These are phyloP conservation scores for Muraenolepis orangiensis DNA, from an alignment of 2,797 vertebrate genomes.

Conservation along the genomic window DNA sequence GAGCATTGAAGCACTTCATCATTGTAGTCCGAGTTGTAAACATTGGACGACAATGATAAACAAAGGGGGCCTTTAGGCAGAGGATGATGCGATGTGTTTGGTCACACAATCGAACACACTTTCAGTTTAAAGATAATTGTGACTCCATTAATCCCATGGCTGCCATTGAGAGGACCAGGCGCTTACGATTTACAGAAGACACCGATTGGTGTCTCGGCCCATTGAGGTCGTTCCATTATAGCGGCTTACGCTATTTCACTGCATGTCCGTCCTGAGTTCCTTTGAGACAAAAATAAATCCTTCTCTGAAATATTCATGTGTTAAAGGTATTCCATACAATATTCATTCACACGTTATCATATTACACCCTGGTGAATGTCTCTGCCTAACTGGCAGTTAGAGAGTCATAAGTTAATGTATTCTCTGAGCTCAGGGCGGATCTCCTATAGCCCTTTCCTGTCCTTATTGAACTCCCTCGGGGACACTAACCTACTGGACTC, in stretches of 20 bases:
- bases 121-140: conserved; percentile 34
- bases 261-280: background rate
- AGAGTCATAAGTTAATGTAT: conserved; percentile 11
- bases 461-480: conserved; percentile 27
- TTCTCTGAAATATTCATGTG: conserved; percentile 8
- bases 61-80: conserved; percentile 36
- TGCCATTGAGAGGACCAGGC: conserved; percentile 22
- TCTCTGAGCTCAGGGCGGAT: conserved; percentile 32
- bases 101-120: conserved; percentile 51
- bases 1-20: background rate
- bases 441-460: conserved; percentile 5
- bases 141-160: conserved; percentile 32
- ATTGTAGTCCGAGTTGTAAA: background rate
- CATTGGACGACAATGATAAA: conserved; percentile 2
- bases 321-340: conserved; percentile 4
- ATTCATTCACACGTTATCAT: background rate
- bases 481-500: conserved; percentile 9
- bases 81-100: conserved; percentile 42
- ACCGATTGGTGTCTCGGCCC: background rate
- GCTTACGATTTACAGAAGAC: conserved; percentile 14
- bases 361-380: background rate
- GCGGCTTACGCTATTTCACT: conserved; percentile 14
- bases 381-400: conserved; percentile 21
- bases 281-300: background rate
- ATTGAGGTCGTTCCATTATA: background rate